Base-by-base conservation (phyloP, 2,888 invertebrate species). In the Megalurothrips usitatus region DNA sequence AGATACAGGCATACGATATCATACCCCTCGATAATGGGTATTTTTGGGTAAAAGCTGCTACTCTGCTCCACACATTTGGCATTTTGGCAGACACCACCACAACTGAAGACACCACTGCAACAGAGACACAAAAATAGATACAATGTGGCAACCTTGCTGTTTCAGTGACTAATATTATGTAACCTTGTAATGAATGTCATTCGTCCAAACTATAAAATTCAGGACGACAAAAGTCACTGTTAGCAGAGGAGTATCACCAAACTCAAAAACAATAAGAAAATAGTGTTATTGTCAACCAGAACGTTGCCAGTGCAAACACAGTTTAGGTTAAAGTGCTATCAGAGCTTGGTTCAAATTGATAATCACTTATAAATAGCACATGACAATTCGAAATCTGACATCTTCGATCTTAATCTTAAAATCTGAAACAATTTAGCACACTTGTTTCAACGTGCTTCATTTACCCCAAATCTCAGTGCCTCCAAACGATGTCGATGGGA, bases 21-120 rank as follows among this genome's bases (percentile, higher is more conserved):
- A 92, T 91, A 80, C 91, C 91, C 81, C 91, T 86, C 8, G 89
- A 84, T 10, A 91, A 86, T 81, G 89, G 90, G 83, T 91, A 88
- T 83, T 89, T 89, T 82, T 87, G 86, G 78, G 88, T 86, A 79
- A 90, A 86, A 47, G 80, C 80, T 19, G 82, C 82, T 63, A 83
- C 63, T 85, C 83, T 82, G 86, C 83, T 75, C 68, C 68, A 75
- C 26, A 75, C 68, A 75, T 8, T 26, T 75, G 68, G 23, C 68
- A 75, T 75, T 26, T 75, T 75, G 68, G 23, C 23, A 19, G 58
- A 6, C 17, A 58, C 58, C n/a, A 6, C 58, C n/a, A 17, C 11
- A 43, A 43, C 34, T 6, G 34, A 43, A 43, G 34, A 43, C 34
- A 6, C 34, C 34, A 43, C 34, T 43, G 34, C 34, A 43, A 43